Base-by-base conservation (phyloP, 2,888 invertebrate genomes). In the Heliconius cydno region DNA sequence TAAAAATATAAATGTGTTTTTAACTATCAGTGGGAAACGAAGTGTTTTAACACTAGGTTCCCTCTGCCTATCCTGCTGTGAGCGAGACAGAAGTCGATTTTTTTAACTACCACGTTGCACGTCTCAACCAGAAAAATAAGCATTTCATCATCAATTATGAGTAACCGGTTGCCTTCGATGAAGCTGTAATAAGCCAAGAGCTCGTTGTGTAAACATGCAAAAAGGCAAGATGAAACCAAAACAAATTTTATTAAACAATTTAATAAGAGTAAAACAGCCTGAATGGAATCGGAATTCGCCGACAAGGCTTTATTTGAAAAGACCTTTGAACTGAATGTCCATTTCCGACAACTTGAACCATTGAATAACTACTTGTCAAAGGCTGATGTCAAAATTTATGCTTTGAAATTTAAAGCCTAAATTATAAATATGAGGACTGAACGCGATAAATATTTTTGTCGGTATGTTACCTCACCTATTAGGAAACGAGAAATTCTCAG, bases 271-370 rank as follows among this genome's bases (percentile, higher is more conserved):
- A 83, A 86, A 83, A 81, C 84, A 86, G 86, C 84, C 85, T 84
- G 86, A 86, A 87, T 87, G 84, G 87, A 89, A 89, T 87, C 89
- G 87, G 87, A 88, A 88, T 90, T 91, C 88, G 91, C 92, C 92
- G 92, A 90, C 92, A 90, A 84, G 87, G 84, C 87, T 87, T 87
- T 89, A 87, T 89, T 85, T 83, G 83, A 85, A 90, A 87, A 85
- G 87, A 85, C 89, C 90, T 92, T 92, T 92, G 89, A 89, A 84
- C 87, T 85, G 86, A 88, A 91, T 91, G 93, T 91, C 93, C 93
- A 91, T 92, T 92, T 94, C 94, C 94, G 93, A 93, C 92, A 90
- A 90, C 90, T 90, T 84, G 85, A 88, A 87, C 86, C 87, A 88
- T 90, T 92, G 90, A 91, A 91, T 89, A 86, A 89, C 87, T 86